These are phyloP conservation scores for Puma concolor DNA, from an alignment of 2,113 vertebrate species.

Conservation along the genomic window DNA sequence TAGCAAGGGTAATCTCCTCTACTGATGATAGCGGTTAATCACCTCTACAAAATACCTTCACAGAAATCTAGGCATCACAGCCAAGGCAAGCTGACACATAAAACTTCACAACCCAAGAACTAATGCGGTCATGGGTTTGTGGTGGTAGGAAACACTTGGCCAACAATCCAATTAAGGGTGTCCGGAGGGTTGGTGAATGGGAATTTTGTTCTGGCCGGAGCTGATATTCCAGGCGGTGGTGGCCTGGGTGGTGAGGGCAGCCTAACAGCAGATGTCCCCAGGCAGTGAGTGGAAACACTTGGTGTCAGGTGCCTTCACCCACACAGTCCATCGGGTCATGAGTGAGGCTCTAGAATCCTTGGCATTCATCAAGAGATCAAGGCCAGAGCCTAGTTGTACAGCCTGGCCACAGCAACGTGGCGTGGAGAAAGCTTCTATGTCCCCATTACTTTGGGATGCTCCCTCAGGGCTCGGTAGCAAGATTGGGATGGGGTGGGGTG, in stretches of 20 bases:
- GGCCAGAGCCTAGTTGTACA: not conserved
- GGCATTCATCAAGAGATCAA: not conserved
- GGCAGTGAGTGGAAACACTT: not conserved
- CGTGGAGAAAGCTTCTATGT: not conserved
- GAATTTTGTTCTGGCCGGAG: not conserved
- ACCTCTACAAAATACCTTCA: not conserved
- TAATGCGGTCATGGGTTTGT: not conserved
- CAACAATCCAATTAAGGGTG: not conserved
- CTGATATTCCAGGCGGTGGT: not conserved
- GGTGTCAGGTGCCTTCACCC: not conserved
- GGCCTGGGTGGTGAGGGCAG: not conserved
- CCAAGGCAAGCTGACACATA: not conserved
- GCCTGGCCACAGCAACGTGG: not conserved
- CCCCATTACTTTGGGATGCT: not conserved
- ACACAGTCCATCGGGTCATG: not conserved
- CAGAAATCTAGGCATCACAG: not conserved
- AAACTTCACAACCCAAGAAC: not conserved
- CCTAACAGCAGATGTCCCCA: not conserved
- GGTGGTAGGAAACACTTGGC: not conserved
- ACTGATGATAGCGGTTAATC: not conserved
- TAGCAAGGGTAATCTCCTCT: not conserved
- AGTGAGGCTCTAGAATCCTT: not conserved
- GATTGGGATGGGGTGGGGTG: not conserved
- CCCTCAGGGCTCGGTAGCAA: not conserved
- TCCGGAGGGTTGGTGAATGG: not conserved